A percentile compares a stretch with the other conserved stretches of the same genome.
These are phyloP conservation scores for Alauda arvensis DNA, from an alignment of 2,797 vertebrate species.

Conservation along the genomic window DNA sequence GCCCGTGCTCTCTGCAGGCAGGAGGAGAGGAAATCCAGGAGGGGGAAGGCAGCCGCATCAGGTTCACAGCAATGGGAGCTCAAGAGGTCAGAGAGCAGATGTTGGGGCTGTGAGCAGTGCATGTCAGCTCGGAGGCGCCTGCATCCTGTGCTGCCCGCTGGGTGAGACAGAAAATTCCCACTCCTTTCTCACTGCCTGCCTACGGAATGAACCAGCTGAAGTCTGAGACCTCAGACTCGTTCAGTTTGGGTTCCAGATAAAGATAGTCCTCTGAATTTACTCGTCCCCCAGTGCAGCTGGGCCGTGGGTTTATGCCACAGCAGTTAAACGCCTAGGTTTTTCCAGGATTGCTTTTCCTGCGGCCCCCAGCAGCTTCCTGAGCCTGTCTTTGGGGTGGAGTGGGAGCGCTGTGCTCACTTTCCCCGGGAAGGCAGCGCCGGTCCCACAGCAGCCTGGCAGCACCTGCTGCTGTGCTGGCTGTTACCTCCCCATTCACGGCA, in stretches of 20 bases:
- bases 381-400: background rate
- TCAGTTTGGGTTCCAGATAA: background rate
- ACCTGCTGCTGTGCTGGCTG: constrained; percentile 43
- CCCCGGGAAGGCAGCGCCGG: background rate
- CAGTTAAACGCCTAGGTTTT: background rate
- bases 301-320: background rate
- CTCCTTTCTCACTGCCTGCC: background rate
- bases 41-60: background rate
- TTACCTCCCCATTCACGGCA: constrained; percentile 18
- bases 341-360: background rate
- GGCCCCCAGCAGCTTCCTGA: background rate
- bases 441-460: constrained; percentile 15
- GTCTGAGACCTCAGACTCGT: background rate
- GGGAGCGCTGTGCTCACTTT: background rate
- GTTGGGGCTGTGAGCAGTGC: background rate
- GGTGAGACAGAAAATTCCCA: background rate
- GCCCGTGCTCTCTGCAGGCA: background rate
- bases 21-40: constrained; percentile 24
- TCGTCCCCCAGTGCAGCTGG: background rate
- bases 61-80: background rate
- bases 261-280: background rate
- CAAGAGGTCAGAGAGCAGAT: constrained; percentile 50
- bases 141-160: constrained; percentile 2
- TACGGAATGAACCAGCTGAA: background rate
- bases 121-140: background rate